phyloP scores from a whole-genome alignment of 53 echinoderm and acorn worm genomes.

The Holothuria scabra region DNA sequence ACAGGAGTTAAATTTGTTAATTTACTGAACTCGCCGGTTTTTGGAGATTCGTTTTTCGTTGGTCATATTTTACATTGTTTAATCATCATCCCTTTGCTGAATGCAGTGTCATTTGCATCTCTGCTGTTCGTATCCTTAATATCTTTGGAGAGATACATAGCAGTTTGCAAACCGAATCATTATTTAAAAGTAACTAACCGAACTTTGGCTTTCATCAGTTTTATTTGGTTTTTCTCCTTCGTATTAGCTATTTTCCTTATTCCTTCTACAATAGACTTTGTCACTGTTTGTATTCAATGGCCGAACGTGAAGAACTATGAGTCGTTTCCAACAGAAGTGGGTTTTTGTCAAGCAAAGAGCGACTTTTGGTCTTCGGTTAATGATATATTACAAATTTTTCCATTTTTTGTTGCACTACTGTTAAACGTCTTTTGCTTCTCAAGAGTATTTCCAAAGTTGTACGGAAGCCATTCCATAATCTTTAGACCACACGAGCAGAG shows the following conservation, averaged over 20 bases:
- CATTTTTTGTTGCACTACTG: background rate
- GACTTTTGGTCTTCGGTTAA: background rate
- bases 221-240: background rate
- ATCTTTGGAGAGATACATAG: slow-evolving; percentile 7
- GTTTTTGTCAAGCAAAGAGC: background rate
- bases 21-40: background rate
- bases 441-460: background rate
- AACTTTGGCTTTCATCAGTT: background rate
- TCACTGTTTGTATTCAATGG: background rate
- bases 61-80: slow-evolving; percentile 9
- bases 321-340: background rate
- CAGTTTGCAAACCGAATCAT: background rate
- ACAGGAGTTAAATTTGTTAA: background rate
- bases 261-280: background rate
- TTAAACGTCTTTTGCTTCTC: background rate
- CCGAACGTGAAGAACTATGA: background rate
- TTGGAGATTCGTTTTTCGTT: slow-evolving; percentile 8
- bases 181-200: background rate
- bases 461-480: background rate
- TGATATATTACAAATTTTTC: background rate
- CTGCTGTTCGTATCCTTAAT: background rate
- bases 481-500: too few relatives aligned
- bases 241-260: background rate
- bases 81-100: background rate
- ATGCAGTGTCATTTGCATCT: background rate